These are phyloP conservation scores for Thunnus albacares DNA, from an alignment of 2,797 vertebrate species.

Conservation along the genomic window DNA sequence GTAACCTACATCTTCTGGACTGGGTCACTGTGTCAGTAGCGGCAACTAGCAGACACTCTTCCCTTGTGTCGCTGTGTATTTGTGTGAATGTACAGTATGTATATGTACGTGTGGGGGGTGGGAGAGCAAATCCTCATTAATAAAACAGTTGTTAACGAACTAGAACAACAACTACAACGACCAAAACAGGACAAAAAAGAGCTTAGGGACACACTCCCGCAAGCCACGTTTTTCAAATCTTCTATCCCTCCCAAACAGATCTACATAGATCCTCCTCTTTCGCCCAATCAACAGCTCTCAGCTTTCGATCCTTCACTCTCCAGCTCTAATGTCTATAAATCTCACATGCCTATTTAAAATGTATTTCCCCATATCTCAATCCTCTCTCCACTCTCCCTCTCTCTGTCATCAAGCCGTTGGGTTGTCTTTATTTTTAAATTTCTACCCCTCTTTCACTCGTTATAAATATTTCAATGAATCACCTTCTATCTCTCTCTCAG, in stretches of 20 bases:
- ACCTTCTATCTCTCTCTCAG: slow-evolving; percentile 7
- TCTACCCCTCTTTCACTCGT: background rate
- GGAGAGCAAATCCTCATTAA: slow-evolving; percentile 44
- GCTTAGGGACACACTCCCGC: slow-evolving; percentile 11
- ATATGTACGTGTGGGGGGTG: background rate
- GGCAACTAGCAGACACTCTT: slow-evolving; percentile 43
- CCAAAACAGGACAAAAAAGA: slow-evolving; percentile 24
- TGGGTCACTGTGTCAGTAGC: slow-evolving; percentile 81
- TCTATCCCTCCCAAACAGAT: slow-evolving; percentile 5
- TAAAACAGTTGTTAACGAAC: slow-evolving; percentile 46
- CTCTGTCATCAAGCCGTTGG: slow-evolving; percentile 9
- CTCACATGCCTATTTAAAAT: slow-evolving; percentile 13
- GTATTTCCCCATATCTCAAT: slow-evolving; percentile 12
- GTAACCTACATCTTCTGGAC: slow-evolving; percentile 76
- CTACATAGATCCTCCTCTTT: slow-evolving; percentile 7
- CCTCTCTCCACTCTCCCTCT: background rate
- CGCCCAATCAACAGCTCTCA: background rate
- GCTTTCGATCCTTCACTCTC: slow-evolving; percentile 2
- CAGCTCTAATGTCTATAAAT: background rate
- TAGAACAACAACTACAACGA: slow-evolving; percentile 27
- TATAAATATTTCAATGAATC: slow-evolving; percentile 24
- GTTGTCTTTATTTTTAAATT: slow-evolving; percentile 8
- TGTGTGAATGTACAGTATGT: background rate
- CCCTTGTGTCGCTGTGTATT: slow-evolving; percentile 24
- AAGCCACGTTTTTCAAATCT: slow-evolving; percentile 6